Conservation (phyloP, 2,113 vertebrate genomes). For the Furnarius figulus region DNA sequence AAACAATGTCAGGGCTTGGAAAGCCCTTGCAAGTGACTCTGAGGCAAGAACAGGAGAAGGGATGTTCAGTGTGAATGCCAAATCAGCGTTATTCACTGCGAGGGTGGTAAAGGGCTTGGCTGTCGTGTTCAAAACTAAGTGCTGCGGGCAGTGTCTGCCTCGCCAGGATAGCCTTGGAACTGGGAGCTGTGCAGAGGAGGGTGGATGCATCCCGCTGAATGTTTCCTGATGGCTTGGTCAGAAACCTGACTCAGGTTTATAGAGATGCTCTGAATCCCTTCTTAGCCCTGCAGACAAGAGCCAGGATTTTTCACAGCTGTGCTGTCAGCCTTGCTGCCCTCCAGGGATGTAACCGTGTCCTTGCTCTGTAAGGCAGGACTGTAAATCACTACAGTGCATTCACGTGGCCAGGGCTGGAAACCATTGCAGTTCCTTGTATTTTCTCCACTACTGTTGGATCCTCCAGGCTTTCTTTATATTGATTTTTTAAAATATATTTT, state of each 20-base stretch:
- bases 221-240: neutral
- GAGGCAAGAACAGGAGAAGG: neutral
- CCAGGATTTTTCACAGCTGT: neutral
- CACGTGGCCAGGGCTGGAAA: neutral
- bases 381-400: neutral
- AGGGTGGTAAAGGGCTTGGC: neutral
- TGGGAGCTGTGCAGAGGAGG: accelerated
- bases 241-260: neutral
- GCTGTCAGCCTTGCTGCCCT: neutral
- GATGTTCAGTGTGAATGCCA: accelerated
- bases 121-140: neutral
- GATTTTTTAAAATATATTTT: neutral
- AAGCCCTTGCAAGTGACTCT: neutral
- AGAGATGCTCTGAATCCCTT: neutral
- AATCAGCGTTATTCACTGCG: accelerated
- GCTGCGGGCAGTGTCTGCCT: accelerated
- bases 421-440: neutral
- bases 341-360: neutral
- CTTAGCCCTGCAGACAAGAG: accelerated
- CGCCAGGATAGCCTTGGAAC: accelerated
- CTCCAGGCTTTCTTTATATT: neutral
- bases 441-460: neutral
- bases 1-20: neutral
- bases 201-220: accelerated
- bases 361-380: neutral